Evolutionary conservation across 2,888 invertebrate species (phyloP).

Genomic region (Nowickia ferox): DNA sequence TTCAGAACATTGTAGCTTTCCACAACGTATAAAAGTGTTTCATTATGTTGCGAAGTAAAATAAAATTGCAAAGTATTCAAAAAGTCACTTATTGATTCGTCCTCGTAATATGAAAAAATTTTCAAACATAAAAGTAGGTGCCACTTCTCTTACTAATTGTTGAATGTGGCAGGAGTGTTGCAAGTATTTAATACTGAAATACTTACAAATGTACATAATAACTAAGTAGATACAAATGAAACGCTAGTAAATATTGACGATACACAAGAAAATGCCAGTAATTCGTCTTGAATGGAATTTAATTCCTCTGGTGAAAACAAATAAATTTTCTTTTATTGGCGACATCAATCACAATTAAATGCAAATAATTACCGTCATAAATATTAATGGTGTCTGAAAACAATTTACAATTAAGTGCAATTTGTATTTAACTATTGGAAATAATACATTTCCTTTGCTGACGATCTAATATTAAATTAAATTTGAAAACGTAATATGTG

Average conservation of each 20-base stretch:
- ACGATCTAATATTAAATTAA: not conserved
- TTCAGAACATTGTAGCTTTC: no score
- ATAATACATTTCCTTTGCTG: not conserved
- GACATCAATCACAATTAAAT: constrained; percentile 8
- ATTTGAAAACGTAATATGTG: not conserved
- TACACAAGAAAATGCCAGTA: not conserved
- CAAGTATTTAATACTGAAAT: not conserved
- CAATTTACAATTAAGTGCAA: constrained; percentile 2
- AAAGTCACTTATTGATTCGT: no score
- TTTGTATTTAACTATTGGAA: not conserved
- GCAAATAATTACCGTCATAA: constrained; percentile 1
- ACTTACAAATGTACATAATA: no score
- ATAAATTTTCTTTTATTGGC: constrained; percentile 11
- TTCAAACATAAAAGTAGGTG: not conserved
- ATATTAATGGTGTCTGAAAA: constrained; percentile 6
- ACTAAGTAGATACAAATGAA: not conserved
- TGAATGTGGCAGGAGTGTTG: not conserved
- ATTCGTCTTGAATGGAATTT: not conserved
- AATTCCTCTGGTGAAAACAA: not conserved
- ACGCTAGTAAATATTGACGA: not conserved
- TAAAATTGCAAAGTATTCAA: no score
- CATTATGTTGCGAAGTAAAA: no score
- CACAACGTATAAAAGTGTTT: no score
- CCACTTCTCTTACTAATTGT: not conserved
- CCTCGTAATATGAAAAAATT: not conserved